Percentiles rank a stretch among this genome's conserved stretches.
Evolutionary conservation across 1,140 invertebrate genomes (phyloP).

Genomic region (Apolygus lucorum): DNA sequence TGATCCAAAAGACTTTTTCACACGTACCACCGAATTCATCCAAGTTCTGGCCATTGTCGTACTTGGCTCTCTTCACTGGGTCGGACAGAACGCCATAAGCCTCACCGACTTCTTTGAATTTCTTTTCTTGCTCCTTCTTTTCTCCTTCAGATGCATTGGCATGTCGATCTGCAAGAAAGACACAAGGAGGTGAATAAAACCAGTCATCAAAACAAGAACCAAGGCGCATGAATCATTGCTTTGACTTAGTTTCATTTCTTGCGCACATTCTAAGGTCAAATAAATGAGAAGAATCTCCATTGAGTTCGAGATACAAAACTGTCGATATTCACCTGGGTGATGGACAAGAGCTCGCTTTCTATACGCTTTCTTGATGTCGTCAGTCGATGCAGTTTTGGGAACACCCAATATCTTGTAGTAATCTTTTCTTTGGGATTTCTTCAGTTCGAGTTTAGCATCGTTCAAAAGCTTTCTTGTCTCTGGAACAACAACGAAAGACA

Average conservation of each 20-base stretch:
- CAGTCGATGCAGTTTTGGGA: conserved; percentile 70
- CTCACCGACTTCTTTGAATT: conserved; percentile 96
- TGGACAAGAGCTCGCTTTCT: conserved; percentile 80
- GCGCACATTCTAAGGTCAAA: conserved; percentile 13
- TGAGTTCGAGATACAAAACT: too few relatives aligned
- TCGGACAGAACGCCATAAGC: conserved; percentile 93
- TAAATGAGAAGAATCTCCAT: neutral
- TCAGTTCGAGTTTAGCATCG: conserved; percentile 79
- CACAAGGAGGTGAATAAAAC: too few relatives aligned
- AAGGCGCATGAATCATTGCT: too few relatives aligned
- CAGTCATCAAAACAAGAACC: too few relatives aligned
- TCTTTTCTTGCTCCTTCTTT: conserved; percentile 83
- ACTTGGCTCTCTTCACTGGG: conserved; percentile 79
- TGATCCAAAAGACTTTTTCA: too few relatives aligned
- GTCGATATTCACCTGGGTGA: conserved; percentile 65
- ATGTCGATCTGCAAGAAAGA: conserved; percentile 75
- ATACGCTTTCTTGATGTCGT: conserved; percentile 95
- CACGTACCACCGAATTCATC: conserved; percentile 47
- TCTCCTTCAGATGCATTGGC: conserved; percentile 71
- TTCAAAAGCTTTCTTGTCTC: conserved; percentile 66
- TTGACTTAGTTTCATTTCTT: neutral
- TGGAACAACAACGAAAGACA: conserved; percentile 36
- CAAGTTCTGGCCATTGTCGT: conserved; percentile 87
- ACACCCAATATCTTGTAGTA: conserved; percentile 95
- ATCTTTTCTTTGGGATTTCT: conserved; percentile 91